phyloP scores from a whole-genome alignment of 2,113 vertebrate species.

The Motacilla tschutschensis region DNA sequence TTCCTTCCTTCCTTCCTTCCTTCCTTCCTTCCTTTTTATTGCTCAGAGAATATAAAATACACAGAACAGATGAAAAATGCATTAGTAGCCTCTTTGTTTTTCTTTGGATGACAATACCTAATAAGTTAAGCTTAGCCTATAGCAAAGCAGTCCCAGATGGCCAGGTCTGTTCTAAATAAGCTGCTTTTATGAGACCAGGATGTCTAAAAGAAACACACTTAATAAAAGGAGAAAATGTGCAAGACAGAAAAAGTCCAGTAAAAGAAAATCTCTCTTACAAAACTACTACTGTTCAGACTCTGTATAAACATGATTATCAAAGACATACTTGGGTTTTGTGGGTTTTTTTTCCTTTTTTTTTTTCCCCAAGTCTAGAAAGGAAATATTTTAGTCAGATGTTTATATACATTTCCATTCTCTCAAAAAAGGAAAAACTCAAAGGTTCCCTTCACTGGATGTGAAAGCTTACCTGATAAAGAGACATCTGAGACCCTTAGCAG shows the following conservation, averaged over 20 bases:
- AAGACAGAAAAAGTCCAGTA: constrained; percentile 26
- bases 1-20: background rate
- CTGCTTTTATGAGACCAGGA: constrained; percentile 38
- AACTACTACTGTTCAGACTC: constrained; percentile 24
- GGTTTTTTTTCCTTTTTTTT: background rate
- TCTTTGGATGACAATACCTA: constrained; percentile 28
- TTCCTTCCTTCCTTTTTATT: background rate
- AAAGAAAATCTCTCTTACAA: constrained; percentile 29
- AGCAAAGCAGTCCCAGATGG: constrained; percentile 16
- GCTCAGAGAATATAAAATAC: background rate
- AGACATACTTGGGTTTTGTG: constrained; percentile 9
- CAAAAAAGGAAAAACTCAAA: constrained; percentile 16
- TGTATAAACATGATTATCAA: constrained; percentile 20
- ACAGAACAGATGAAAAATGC: background rate
- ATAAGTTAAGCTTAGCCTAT: constrained; percentile 28
- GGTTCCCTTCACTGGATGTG: background rate
- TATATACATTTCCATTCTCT: constrained; percentile 11
- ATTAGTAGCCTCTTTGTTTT: constrained; percentile 18
- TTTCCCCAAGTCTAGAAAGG: background rate
- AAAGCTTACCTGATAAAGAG: constrained; percentile 7
- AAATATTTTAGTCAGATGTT: constrained; percentile 11
- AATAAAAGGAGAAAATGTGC: constrained; percentile 48
- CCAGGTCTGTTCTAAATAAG: constrained; percentile 48
- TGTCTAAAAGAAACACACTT: constrained; percentile 43
- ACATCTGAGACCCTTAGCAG: background rate